Evolutionary conservation across 2,113 vertebrate genomes (phyloP).

Genomic region (Galemys pyrenaicus): DNA sequence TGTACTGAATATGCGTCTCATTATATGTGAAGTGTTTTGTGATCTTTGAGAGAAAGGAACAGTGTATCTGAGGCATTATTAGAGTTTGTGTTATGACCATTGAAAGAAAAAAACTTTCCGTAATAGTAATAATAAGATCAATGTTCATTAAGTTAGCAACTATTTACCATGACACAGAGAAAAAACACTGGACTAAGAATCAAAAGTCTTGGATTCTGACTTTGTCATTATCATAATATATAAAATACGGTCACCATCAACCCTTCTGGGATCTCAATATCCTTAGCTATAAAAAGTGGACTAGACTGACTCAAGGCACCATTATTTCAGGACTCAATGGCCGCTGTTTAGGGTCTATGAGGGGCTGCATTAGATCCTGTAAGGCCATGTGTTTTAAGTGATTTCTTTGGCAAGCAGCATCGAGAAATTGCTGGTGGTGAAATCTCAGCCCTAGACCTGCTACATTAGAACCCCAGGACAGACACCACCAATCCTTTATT

Average conservation of each 20-base stretch:
- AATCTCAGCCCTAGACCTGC: neutral
- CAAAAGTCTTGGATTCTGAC: neutral
- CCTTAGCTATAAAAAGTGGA: neutral
- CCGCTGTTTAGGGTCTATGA: neutral
- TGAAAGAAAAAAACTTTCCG: neutral
- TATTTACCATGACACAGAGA: neutral
- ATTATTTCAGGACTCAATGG: neutral
- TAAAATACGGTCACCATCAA: neutral
- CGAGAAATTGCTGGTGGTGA: neutral
- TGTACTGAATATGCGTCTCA: neutral
- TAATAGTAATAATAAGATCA: neutral
- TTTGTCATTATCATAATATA: neutral
- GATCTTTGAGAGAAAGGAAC: slow-evolving; percentile 1
- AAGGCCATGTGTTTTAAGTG: neutral
- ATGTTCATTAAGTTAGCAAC: neutral
- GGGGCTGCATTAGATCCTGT: neutral
- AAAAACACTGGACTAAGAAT: neutral
- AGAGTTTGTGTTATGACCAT: neutral
- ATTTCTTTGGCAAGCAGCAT: neutral
- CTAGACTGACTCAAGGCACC: neutral
- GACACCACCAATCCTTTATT: neutral
- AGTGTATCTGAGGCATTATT: neutral
- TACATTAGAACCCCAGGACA: neutral
- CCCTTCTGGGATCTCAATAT: neutral
- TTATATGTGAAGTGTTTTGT: slow-evolving; percentile 5